A percentile compares a stretch with the other conserved stretches of the same genome.
Conservation (phyloP, 1,140 invertebrate genomes). For the Pteromalus puparum region DNA sequence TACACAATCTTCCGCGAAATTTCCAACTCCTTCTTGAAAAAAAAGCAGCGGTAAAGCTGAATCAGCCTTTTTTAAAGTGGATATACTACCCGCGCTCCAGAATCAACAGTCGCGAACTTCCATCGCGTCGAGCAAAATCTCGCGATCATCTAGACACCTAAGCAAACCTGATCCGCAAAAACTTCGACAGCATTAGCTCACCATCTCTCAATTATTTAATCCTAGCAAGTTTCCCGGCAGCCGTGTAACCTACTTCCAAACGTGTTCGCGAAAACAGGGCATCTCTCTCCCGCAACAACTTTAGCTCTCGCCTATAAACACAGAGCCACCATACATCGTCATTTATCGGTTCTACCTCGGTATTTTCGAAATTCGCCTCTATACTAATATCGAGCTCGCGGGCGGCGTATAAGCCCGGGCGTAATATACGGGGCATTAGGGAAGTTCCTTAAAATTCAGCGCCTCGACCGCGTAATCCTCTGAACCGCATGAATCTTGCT, state of each 20-base stretch:
- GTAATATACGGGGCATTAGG: neutral
- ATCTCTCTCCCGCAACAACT: neutral
- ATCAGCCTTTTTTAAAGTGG: neutral
- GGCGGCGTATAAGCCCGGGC: neutral
- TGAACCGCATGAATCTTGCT: slow-evolving; percentile 7
- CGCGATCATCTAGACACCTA: too few species aligned
- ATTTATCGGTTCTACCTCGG: neutral
- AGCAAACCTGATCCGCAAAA: too few species aligned
- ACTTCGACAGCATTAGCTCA: neutral
- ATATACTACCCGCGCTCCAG: neutral
- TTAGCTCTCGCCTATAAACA: neutral
- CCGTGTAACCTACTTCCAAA: neutral
- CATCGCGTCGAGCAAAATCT: too few species aligned
- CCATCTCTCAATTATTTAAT: neutral
- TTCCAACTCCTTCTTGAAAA: neutral
- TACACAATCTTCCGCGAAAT: too few species aligned
- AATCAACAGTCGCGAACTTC: neutral
- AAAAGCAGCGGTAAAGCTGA: neutral
- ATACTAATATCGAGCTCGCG: neutral
- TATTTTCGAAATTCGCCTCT: slow-evolving; percentile 29
- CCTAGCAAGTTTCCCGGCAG: neutral
- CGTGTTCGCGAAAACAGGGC: too few species aligned
- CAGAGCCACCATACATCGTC: neutral
- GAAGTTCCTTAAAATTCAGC: slow-evolving; percentile 28
- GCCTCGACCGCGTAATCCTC: neutral